Base-by-base conservation (phyloP, 2,888 invertebrate genomes). In the Hyposoter didymator region DNA sequence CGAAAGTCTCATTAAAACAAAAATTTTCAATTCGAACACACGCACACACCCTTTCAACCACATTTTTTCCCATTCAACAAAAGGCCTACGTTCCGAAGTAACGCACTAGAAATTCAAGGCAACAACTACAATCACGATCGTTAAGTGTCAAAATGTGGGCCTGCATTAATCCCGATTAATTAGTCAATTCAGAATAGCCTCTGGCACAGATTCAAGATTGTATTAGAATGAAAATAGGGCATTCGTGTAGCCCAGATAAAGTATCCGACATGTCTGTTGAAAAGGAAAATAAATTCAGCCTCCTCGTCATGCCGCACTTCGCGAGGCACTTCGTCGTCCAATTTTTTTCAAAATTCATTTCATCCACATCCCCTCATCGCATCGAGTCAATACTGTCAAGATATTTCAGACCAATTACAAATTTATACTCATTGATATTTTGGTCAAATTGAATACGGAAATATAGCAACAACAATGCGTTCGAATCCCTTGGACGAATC, bases 131-230 rank as follows among this genome's bases (percentile, higher is more conserved):
- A 59, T 59, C 3, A 59, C 28, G 10, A 28, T 59, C 59, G 59
- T 59, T 59, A 1, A 59, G 59, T 59, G 59, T 59, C 72, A 45
- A 43, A 39, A 49, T 49, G 35, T 35, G 66, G 66, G 49, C 35
- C 62, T 49, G 66, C 76, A 76, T 76, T 49, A 66, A 66, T 66
- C 39, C 10, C 64, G 76, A 76, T 76, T 76, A 76, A 76, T 76
- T 76, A 76, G 76, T 66, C 64, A 17, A 76, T 76, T 39, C 43
- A 43, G 22, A 73, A 73, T 43, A 39, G 64, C 64, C 43, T 35
- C 76, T 64, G 76, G 76, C 76, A 76, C 76, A 35, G 64, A 52
- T 76, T 76, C 76, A 76, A 76, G 49, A 66, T 22, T 66, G 32
- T 66, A 66, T 66, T 76, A 76, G 19, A 47, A 66, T 19, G 66